Evolutionary conservation across 2,888 invertebrate species (phyloP).

Genomic region (Elysia crispata): DNA sequence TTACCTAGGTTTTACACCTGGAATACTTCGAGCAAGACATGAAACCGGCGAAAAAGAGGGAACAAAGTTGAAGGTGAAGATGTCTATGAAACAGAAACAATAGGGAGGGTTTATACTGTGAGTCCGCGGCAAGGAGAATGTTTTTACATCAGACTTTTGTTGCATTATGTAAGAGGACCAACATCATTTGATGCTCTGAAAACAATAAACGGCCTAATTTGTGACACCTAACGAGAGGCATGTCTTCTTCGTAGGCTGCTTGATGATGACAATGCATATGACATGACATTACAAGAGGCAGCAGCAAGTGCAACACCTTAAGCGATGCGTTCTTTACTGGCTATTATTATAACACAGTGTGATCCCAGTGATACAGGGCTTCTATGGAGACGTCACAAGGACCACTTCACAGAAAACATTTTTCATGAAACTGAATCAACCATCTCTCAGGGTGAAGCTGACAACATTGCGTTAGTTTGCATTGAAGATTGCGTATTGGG

Average conservation of each 20-base stretch:
- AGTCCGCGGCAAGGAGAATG: no score
- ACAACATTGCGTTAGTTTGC: slow-evolving; percentile 42
- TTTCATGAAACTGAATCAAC: neutral
- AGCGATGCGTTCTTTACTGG: neutral
- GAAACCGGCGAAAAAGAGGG: no score
- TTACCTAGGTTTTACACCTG: no score
- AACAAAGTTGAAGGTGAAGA: no score
- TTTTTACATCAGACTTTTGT: no score
- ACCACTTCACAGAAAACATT: neutral
- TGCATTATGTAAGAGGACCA: no score
- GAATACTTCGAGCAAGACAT: no score
- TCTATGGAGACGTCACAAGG: neutral
- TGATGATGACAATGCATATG: neutral
- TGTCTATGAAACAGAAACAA: no score
- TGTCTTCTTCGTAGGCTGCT: neutral
- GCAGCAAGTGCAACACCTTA: neutral
- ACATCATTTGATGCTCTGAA: neutral
- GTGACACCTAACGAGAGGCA: neutral
- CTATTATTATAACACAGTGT: slow-evolving; percentile 36
- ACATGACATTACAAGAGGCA: neutral
- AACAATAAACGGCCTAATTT: neutral
- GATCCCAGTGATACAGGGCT: slow-evolving; percentile 38
- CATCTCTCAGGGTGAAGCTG: neutral
- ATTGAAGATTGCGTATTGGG: neutral
- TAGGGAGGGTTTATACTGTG: no score